These are phyloP conservation scores for Takifugu rubripes DNA, from an alignment of 2,797 vertebrate species.

Conservation along the genomic window DNA sequence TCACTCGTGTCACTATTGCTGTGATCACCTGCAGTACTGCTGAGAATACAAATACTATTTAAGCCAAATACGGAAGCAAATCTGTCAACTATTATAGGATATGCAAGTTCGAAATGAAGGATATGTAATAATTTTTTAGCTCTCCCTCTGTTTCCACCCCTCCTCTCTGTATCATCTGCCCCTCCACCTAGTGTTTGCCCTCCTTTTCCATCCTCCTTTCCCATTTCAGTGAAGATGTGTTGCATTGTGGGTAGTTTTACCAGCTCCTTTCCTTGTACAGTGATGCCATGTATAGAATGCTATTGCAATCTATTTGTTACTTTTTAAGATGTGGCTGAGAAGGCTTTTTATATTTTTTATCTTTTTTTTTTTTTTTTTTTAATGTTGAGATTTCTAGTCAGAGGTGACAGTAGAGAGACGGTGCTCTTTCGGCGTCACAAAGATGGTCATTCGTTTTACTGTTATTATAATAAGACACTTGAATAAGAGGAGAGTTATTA, in stretches of 20 bases:
- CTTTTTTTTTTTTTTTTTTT: slow-evolving; percentile 48
- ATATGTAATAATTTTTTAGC: slow-evolving; percentile 4
- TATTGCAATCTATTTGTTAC: slow-evolving; percentile 42
- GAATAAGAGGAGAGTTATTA: slow-evolving; percentile 74
- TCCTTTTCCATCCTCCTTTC: slow-evolving; percentile 11
- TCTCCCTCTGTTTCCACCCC: slow-evolving; percentile 14
- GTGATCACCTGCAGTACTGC: no score
- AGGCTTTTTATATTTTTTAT: slow-evolving; percentile 69
- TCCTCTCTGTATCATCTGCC: background rate
- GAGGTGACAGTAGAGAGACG: slow-evolving; percentile 62
- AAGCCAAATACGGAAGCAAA: no score
- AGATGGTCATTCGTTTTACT: slow-evolving; percentile 71
- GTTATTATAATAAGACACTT: slow-evolving; percentile 72
- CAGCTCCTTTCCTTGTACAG: slow-evolving; percentile 77
- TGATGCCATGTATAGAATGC: slow-evolving; percentile 76
- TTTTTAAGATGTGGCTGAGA: slow-evolving; percentile 46
- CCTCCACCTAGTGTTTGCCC: background rate
- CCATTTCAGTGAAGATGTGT: slow-evolving; percentile 66
- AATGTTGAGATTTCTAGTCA: slow-evolving; percentile 71
- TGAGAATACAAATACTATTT: no score
- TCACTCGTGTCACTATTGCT: no score
- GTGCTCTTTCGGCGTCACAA: slow-evolving; percentile 53
- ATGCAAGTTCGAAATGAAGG: no score
- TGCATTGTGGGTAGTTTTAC: slow-evolving; percentile 73
- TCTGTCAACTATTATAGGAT: no score